phyloP scores from a whole-genome alignment of 2,797 vertebrate species.

The Smutsia temminckii region DNA sequence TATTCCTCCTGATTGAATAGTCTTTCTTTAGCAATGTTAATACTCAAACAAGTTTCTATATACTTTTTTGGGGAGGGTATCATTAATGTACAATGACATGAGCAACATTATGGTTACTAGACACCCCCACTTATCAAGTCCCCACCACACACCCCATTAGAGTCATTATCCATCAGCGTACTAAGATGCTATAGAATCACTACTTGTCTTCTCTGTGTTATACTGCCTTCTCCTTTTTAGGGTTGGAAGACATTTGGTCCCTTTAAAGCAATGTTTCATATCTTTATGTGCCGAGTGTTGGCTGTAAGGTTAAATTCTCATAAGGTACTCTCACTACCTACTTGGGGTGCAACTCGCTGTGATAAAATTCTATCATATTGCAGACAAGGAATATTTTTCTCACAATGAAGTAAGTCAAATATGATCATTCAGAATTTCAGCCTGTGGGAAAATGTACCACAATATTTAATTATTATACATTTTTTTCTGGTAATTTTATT shows the following conservation, averaged over 20 bases:
- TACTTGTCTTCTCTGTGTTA: no score
- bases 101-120: no score
- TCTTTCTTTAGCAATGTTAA: background rate
- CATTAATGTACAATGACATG: no score
- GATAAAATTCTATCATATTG: background rate
- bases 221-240: background rate
- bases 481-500: background rate
- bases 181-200: no score
- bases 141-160: no score
- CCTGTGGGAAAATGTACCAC: background rate
- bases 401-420: conserved; percentile 6
- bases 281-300: background rate
- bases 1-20: background rate
- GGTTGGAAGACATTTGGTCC: background rate
- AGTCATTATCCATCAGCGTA: no score
- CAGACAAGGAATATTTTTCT: background rate
- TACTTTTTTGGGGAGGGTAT: background rate
- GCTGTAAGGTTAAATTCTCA: conserved; percentile 13
- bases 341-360: background rate
- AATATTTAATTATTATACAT: background rate
- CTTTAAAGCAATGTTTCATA: conserved; percentile 15
- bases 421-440: conserved; percentile 13
- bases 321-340: background rate
- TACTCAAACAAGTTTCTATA: background rate
- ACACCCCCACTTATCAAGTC: no score